Evolutionary conservation across 1,140 invertebrate genomes (phyloP).

Genomic region (Caenorhabditis brenneri): DNA sequence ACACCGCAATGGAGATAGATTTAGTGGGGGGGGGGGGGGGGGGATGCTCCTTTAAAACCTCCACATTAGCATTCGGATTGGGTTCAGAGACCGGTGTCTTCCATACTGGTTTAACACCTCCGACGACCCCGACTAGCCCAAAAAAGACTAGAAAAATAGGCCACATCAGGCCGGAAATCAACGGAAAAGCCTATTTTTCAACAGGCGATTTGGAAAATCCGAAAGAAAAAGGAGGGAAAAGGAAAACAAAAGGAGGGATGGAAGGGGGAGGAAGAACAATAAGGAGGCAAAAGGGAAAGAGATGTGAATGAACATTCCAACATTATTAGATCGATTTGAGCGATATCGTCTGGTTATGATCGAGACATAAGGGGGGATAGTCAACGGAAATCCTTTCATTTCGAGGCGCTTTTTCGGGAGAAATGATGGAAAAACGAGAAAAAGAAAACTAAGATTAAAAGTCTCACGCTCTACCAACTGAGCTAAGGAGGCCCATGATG

Average conservation of each 20-base stretch:
- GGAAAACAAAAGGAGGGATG: background rate
- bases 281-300: background rate
- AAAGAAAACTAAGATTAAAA: constrained; percentile 23
- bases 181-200: too few species aligned
- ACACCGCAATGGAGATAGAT: too few species aligned
- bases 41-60: background rate
- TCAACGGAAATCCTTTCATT: background rate
- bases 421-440: background rate
- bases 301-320: constrained; percentile 13
- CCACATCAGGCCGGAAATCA: background rate
- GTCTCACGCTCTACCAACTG: constrained; percentile 1
- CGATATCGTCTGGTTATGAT: constrained; percentile 39
- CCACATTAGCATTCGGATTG: background rate
- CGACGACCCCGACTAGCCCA: background rate
- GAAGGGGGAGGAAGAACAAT: background rate
- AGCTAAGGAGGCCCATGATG: background rate
- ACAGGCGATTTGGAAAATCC: background rate
- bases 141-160: background rate
- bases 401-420: constrained; percentile 11
- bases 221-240: background rate
- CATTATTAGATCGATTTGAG: constrained; percentile 41
- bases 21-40: too few species aligned
- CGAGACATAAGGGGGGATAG: too few species aligned
- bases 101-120: constrained; percentile 21
- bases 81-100: constrained; percentile 35